Conservation (phyloP, 2,113 vertebrate species). For the Labeo rohita region DNA sequence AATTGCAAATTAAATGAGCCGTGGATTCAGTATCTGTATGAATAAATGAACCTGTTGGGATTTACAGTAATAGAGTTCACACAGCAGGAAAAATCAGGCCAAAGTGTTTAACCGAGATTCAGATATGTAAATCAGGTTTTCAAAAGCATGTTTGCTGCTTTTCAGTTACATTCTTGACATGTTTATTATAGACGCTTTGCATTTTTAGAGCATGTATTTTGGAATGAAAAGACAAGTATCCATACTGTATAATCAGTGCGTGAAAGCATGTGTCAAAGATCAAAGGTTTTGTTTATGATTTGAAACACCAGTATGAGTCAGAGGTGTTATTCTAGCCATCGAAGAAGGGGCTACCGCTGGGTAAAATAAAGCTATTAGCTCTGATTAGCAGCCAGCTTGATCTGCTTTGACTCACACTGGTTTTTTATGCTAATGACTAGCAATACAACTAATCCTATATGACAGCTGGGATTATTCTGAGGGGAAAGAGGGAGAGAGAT, state of each 20-base stretch:
- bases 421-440: constrained; percentile 25
- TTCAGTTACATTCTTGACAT: neutral
- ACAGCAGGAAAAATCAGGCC: neutral
- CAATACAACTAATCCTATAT: constrained; percentile 25
- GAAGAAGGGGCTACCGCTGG: neutral
- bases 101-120: neutral
- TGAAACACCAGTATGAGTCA: constrained; percentile 3
- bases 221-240: neutral
- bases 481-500: constrained; percentile 14
- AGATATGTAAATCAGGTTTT: neutral
- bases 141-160: neutral
- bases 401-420: constrained; percentile 23
- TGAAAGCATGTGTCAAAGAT: constrained; percentile 27
- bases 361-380: constrained; percentile 30
- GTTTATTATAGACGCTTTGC: neutral
- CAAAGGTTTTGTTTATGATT: constrained; percentile 24
- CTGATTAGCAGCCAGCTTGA: constrained; percentile 28
- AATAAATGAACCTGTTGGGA: neutral
- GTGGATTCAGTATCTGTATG: neutral
- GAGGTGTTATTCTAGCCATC: neutral
- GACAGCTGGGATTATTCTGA: constrained; percentile 30
- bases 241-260: neutral
- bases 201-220: neutral
- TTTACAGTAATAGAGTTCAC: constrained; percentile 9
- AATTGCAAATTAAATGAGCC: constrained; percentile 4